Percentiles rank a stretch among this genome's conserved stretches.
Evolutionary conservation across 2,797 vertebrate genomes (phyloP).

Genomic region (Anas capensis): DNA sequence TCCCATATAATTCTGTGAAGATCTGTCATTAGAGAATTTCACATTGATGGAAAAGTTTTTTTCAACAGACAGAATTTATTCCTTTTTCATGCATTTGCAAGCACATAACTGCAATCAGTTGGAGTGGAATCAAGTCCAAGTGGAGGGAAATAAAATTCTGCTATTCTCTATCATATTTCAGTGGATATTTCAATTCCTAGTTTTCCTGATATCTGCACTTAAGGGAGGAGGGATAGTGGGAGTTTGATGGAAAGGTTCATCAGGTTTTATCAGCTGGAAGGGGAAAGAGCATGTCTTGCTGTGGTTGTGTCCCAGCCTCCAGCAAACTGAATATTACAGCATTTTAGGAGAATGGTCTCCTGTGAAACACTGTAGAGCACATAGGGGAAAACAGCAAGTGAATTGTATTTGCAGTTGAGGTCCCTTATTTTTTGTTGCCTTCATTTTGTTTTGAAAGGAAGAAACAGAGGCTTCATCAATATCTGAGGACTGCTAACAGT

Average conservation of each 20-base stretch:
- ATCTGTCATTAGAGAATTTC: conserved; percentile 28
- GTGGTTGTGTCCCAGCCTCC: neutral
- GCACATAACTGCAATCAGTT: conserved; percentile 5
- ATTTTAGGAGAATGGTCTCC: neutral
- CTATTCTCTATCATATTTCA: neutral
- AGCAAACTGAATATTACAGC: neutral
- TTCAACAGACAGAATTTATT: conserved; percentile 35
- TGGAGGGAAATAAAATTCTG: conserved; percentile 2
- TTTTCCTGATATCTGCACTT: conserved; percentile 1
- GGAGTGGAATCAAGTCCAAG: conserved; percentile 26
- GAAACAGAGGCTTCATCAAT: neutral
- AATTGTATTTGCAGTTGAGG: neutral
- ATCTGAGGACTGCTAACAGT: neutral
- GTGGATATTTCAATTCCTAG: neutral
- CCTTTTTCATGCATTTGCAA: conserved; percentile 33
- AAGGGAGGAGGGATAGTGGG: neutral
- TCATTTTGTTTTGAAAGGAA: neutral
- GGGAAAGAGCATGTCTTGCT: neutral
- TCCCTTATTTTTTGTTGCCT: neutral
- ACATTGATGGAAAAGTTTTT: conserved; percentile 25
- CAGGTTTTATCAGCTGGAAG: neutral
- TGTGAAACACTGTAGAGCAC: neutral
- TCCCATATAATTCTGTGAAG: neutral
- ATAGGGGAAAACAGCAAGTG: neutral
- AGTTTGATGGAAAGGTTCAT: neutral